Base-by-base conservation (phyloP, 37 sponge, comb jelly and placozoan genomes). In the Halisarca cf. caerulea region DNA sequence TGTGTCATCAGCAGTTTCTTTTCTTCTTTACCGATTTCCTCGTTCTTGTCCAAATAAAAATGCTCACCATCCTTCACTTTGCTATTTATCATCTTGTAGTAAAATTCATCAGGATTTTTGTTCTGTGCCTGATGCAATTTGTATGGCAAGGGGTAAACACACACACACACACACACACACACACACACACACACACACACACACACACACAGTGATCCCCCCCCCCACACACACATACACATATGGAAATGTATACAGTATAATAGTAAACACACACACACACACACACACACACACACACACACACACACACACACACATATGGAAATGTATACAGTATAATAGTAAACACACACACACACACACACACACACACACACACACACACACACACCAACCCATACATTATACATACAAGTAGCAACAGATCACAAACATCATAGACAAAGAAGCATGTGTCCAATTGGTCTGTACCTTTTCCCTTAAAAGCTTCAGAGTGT, bases 91-190 rank as follows among this genome's bases (percentile, higher is more conserved):
- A 96, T 96, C 41, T 91, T 91, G 82, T 90, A 93, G 79, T 96
- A 96, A 79, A 96, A 96, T 66, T 96, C 96, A 85, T 96, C 96
- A 37, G 94, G 94, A 51, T 96, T 96, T 14, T 91, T 81, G 69
- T 96, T 96, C 35, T 92, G 64, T 72, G 96, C 96, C 95, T 93
- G 89, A 1, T 39, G 20, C 45, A 20, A 2, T 59, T 5, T 5
- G 30, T 6, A 62, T 7, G 25, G 6, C 6, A 41, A 73, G 7
- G 7, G 51, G 11, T 14, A 11, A 47, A 14, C 11, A 14, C 51
- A 47, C 51, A 47, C 6, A 47, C 51, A 47, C 51, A 47, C 51
- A 47, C 51, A 47, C 51, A 47, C 51, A 47, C 51, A 47, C 51
- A 47, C 51, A 47, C 51, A 47, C 51, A 47, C 51, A 47, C 51